Percentiles rank a stretch among this genome's conserved stretches.
Evolutionary conservation across 2,888 invertebrate species (phyloP).

Genomic region (Standfussiana lucernea): DNA sequence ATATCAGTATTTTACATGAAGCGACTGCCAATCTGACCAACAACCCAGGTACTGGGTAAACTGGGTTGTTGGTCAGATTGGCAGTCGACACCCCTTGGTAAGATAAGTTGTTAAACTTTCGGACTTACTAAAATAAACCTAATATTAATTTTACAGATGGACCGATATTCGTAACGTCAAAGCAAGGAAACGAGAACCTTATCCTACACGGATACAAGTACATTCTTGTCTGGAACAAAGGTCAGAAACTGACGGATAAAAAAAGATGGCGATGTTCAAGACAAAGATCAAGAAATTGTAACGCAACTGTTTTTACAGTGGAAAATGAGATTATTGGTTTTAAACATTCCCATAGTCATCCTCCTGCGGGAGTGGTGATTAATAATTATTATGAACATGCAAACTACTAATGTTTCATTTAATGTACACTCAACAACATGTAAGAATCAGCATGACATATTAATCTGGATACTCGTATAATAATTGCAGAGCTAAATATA

Average conservation of each 20-base stretch:
- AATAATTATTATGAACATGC: slow-evolving; percentile 9
- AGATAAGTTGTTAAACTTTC: too few relatives aligned
- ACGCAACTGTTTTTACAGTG: slow-evolving; percentile 22
- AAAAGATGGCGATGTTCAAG: slow-evolving; percentile 44
- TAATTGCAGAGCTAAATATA: too few relatives aligned
- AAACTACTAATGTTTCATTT: slow-evolving; percentile 1
- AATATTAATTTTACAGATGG: slow-evolving; percentile 13
- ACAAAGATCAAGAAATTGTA: slow-evolving; percentile 41
- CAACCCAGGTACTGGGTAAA: too few relatives aligned
- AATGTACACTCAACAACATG: too few relatives aligned
- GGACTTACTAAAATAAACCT: not conserved
- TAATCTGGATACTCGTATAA: too few relatives aligned
- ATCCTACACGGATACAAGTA: slow-evolving; percentile 43
- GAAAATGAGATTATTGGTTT: slow-evolving; percentile 9
- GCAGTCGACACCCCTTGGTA: too few relatives aligned
- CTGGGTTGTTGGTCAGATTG: too few relatives aligned
- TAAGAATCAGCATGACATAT: too few relatives aligned
- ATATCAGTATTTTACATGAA: too few relatives aligned
- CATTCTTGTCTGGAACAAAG: slow-evolving; percentile 13
- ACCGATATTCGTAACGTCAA: slow-evolving; percentile 19
- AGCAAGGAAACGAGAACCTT: slow-evolving; percentile 41
- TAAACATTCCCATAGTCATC: slow-evolving; percentile 39
- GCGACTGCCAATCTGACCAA: too few relatives aligned
- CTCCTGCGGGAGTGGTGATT: not conserved
- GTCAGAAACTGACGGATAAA: not conserved